Evolutionary conservation across 2,113 vertebrate genomes (phyloP).

Genomic region (Lasiurus cinereus): DNA sequence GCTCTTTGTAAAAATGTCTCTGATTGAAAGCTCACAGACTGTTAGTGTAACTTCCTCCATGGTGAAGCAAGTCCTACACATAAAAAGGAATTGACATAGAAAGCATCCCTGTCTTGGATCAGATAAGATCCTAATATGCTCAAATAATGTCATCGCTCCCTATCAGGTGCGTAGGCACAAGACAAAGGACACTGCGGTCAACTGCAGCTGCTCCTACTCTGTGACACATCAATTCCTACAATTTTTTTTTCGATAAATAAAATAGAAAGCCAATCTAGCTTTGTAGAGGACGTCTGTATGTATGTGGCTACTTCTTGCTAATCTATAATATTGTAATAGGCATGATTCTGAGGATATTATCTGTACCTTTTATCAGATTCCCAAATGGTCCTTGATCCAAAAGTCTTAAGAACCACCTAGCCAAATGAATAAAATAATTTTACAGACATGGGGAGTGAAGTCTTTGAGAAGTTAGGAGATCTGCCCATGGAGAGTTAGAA

Average conservation of each 20-base stretch:
- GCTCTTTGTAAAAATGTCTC: neutral
- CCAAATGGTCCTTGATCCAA: neutral
- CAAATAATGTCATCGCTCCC: neutral
- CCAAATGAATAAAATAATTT: conserved; percentile 7
- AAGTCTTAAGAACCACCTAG: neutral
- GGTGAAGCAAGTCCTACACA: neutral
- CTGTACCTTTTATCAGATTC: neutral
- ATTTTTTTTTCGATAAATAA: neutral
- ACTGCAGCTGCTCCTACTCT: neutral
- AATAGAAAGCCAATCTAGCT: conserved; percentile 3
- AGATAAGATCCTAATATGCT: neutral
- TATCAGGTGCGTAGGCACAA: neutral
- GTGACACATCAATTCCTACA: neutral
- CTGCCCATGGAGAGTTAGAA: neutral
- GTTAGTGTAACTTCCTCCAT: neutral
- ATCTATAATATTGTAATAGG: neutral
- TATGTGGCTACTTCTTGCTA: neutral
- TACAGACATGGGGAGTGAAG: neutral
- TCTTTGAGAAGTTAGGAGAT: neutral
- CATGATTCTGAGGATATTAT: neutral
- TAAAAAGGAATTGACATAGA: neutral
- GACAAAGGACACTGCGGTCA: neutral
- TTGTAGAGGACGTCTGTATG: neutral
- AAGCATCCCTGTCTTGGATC: neutral
- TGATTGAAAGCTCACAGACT: neutral